Conservation (phyloP, 2,888 invertebrate genomes). For the Horisme vitalbata region DNA sequence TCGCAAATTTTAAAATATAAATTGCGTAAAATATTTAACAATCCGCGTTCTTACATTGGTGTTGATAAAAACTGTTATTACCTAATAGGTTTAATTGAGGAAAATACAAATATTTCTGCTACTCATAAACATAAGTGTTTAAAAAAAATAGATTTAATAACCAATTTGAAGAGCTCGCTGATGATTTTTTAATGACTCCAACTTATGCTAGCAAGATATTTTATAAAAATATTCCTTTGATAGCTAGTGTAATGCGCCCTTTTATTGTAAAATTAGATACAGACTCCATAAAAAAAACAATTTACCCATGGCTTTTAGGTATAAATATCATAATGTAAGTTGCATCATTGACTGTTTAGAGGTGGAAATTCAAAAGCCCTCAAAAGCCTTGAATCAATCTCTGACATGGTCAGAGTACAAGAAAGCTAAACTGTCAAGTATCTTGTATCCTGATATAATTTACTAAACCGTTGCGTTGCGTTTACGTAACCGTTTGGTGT, state of each 20-base stretch:
- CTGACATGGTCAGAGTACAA: constrained; percentile 52
- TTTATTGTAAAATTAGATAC: constrained; percentile 31
- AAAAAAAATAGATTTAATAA: constrained; percentile 33
- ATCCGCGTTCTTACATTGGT: constrained; percentile 1
- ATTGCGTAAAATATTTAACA: not conserved
- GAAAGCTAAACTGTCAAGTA: constrained; percentile 42
- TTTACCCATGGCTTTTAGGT: constrained; percentile 39
- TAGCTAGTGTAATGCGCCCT: constrained; percentile 31
- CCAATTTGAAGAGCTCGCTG: constrained; percentile 31
- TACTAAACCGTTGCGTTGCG: too few species aligned
- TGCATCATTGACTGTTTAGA: constrained; percentile 55
- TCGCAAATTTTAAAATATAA: not conserved
- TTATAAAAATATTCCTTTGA: constrained; percentile 28
- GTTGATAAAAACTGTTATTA: not conserved
- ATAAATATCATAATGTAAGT: constrained; percentile 38
- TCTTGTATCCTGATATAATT: constrained; percentile 37
- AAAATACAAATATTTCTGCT: not conserved
- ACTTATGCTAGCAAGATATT: constrained; percentile 26
- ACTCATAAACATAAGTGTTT: not conserved
- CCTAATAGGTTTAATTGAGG: not conserved
- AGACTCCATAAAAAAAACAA: constrained; percentile 23
- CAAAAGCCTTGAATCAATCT: constrained; percentile 43
- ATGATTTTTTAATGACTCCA: constrained; percentile 33
- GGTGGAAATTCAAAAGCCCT: constrained; percentile 52
- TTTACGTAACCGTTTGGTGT: too few species aligned